Percentiles rank a stretch among this genome's conserved stretches.
phyloP scores from a whole-genome alignment of 2,888 invertebrate genomes.

The Lycocerus yunnanus region DNA sequence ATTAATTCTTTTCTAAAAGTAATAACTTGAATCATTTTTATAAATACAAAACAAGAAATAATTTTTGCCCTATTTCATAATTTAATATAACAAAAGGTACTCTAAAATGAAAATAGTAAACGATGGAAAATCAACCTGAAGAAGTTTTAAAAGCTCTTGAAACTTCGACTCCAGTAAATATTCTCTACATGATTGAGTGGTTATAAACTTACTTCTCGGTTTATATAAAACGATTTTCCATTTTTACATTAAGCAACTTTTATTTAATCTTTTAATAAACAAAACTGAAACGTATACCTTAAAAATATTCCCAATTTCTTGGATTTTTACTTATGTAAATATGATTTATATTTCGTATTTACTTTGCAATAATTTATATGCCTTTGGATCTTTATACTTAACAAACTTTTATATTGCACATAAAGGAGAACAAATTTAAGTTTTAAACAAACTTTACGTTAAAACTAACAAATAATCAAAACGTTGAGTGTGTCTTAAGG shows the following conservation, averaged over 20 bases:
- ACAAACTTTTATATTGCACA: not conserved
- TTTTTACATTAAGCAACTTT: not conserved
- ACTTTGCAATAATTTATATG: not conserved
- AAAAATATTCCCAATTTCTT: not conserved
- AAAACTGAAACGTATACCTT: not conserved
- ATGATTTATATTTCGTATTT: not conserved
- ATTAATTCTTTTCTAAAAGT: not conserved
- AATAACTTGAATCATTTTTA: not conserved
- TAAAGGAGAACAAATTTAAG: constrained; percentile 1
- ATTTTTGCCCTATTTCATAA: not conserved
- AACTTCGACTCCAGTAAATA: not conserved
- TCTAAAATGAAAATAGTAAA: not conserved
- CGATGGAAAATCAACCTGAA: not conserved
- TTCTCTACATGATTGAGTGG: not conserved
- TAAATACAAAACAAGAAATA: not conserved
- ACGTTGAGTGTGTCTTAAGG: not conserved
- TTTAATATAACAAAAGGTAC: not conserved
- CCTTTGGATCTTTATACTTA: not conserved
- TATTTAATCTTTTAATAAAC: not conserved
- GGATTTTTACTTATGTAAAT: not conserved
- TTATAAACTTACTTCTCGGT: not conserved
- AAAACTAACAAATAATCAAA: not conserved
- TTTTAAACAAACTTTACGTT: not conserved
- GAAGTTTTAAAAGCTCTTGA: not conserved
- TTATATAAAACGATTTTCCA: not conserved